These are phyloP conservation scores for Chironex yamaguchii DNA, from an alignment of 30 jellyfish, hydroid and myxozoan species.

Conservation along the genomic window DNA sequence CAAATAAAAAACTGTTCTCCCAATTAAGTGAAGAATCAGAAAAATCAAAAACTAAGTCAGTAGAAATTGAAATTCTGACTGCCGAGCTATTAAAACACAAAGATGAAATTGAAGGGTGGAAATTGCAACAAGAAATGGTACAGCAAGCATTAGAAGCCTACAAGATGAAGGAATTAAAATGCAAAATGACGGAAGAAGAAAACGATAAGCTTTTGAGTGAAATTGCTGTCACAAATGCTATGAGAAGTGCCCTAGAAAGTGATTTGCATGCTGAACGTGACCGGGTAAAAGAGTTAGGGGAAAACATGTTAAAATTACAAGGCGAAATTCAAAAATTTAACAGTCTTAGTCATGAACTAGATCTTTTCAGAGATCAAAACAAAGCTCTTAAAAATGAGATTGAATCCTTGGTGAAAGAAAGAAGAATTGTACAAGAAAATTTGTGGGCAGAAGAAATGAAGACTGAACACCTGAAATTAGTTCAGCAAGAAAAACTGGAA, in stretches of 20 bases:
- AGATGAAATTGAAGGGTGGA: neutral
- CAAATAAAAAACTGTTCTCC: neutral
- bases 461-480: neutral
- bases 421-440: neutral
- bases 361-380: neutral
- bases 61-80: neutral
- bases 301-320: neutral
- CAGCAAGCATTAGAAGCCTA: neutral
- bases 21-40: neutral
- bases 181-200: neutral
- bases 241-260: neutral
- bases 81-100: neutral
- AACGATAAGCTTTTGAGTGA: neutral
- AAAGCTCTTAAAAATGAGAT: neutral
- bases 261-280: neutral
- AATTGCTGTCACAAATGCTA: neutral
- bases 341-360: neutral
- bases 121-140: neutral
- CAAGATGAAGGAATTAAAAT: neutral
- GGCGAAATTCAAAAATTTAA: neutral
- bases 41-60: neutral
- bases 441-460: neutral
- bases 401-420: neutral
- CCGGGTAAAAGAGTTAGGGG: neutral
- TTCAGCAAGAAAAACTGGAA: neutral